Conservation (phyloP, 1,140 invertebrate species). For the Bombus difficillimus region DNA sequence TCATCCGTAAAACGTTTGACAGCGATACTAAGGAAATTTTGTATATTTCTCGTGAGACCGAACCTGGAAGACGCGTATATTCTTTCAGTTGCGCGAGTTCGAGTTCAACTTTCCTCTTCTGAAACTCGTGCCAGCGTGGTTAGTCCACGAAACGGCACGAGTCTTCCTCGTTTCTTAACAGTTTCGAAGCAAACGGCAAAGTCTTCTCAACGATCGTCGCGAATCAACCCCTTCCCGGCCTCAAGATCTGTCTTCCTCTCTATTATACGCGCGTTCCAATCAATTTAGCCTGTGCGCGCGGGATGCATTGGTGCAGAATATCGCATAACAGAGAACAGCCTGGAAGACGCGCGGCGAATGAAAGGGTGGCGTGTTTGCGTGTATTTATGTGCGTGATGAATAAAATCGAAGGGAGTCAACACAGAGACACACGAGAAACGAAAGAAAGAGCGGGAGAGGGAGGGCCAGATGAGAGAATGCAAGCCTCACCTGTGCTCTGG, state of each 20-base stretch:
- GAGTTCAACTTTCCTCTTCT: not conserved
- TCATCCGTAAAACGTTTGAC: not conserved
- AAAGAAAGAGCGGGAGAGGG: constrained; percentile 52
- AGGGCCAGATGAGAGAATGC: constrained; percentile 67
- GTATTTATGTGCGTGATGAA: constrained; percentile 13
- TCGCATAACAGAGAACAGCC: constrained; percentile 41
- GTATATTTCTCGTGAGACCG: not conserved
- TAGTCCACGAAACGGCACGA: not conserved
- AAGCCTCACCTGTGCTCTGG: constrained; percentile 78
- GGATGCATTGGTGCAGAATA: constrained; percentile 78
- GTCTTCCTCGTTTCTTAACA: not conserved
- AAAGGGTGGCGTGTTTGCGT: not conserved
- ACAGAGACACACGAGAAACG: constrained; percentile 38
- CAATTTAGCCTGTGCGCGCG: constrained; percentile 2
- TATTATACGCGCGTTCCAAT: not conserved
- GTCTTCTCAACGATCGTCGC: not conserved
- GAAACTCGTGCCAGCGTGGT: not conserved
- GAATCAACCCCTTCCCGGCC: not conserved
- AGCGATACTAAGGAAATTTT: not conserved
- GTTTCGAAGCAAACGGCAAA: not conserved
- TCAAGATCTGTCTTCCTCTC: too few species aligned
- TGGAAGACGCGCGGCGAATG: not conserved
- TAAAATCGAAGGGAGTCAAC: constrained; percentile 36
- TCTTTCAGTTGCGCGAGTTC: not conserved
- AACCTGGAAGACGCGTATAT: not conserved